Evolutionary conservation across 2,797 vertebrate species (phyloP).

Genomic region (Zalophus californianus): DNA sequence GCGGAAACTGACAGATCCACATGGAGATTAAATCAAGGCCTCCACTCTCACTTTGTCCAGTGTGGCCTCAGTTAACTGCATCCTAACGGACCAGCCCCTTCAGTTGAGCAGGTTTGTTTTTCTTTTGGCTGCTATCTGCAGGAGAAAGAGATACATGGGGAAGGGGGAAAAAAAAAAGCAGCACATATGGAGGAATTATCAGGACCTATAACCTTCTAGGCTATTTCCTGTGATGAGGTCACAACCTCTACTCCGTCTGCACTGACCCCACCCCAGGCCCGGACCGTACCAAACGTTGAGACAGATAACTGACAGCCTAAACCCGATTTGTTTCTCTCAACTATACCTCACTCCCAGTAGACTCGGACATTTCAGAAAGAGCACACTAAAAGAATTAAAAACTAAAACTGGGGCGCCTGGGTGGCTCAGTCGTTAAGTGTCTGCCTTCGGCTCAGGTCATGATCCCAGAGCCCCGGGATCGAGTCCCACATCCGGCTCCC

Average conservation of each 20-base stretch:
- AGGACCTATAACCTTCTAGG: neutral
- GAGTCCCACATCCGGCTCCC: too few relatives aligned
- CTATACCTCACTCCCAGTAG: neutral
- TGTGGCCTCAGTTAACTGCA: neutral
- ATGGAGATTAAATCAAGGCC: neutral
- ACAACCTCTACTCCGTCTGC: neutral
- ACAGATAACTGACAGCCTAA: neutral
- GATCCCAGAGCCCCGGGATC: too few relatives aligned
- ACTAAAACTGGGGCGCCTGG: neutral
- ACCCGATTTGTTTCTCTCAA: neutral
- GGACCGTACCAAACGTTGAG: neutral
- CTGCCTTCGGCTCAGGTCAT: too few relatives aligned
- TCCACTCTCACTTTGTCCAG: neutral
- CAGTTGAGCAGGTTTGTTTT: neutral
- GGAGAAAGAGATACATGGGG: neutral
- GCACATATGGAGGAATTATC: neutral
- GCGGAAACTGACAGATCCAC: neutral
- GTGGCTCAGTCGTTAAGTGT: too few relatives aligned
- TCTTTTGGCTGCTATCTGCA: neutral
- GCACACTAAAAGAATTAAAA: neutral
- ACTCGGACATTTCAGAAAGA: neutral
- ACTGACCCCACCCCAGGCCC: neutral
- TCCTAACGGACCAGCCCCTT: neutral
- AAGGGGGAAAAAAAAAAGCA: too few relatives aligned
- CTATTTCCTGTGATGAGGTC: neutral